A percentile compares a stretch with the other conserved stretches of the same genome.
These are phyloP conservation scores for Bombus confusus DNA, from an alignment of 1,140 invertebrate genomes.

Conservation along the genomic window DNA sequence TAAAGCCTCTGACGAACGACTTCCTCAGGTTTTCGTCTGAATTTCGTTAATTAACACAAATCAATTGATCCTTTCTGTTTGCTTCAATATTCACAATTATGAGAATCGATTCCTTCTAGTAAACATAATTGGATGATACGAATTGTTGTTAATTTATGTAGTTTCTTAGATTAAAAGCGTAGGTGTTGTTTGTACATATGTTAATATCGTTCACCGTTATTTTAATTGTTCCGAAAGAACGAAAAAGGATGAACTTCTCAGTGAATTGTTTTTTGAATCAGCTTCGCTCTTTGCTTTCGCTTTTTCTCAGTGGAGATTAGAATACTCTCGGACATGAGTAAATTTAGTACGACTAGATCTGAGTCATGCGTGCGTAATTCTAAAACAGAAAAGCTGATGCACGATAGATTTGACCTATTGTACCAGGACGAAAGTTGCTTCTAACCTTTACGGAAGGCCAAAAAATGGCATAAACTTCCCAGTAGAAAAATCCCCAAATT, in stretches of 20 bases:
- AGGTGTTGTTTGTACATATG: no score
- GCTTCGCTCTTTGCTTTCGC: not conserved
- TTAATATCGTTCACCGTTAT: not conserved
- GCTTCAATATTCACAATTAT: no score
- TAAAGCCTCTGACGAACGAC: slow-evolving; percentile 45
- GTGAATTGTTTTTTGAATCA: not conserved
- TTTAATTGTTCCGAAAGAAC: not conserved
- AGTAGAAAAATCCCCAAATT: not conserved
- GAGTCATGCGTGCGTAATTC: not conserved
- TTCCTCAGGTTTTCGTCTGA: not conserved
- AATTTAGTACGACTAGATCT: slow-evolving; percentile 13
- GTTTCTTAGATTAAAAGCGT: no score
- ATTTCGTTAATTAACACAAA: slow-evolving; percentile 60
- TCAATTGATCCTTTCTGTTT: slow-evolving; percentile 10
- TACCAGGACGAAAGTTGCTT: not conserved
- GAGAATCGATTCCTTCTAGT: not conserved
- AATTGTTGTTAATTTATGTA: not conserved
- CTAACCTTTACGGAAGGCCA: not conserved
- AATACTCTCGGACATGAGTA: not conserved
- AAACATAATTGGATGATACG: not conserved
- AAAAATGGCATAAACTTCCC: no score
- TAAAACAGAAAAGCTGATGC: not conserved
- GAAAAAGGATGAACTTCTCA: not conserved
- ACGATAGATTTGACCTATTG: not conserved
- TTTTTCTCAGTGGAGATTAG: not conserved